Percentiles rank a stretch among this genome's conserved stretches.
phyloP scores from a whole-genome alignment of 2,797 vertebrate genomes.

The Crotalus adamanteus region DNA sequence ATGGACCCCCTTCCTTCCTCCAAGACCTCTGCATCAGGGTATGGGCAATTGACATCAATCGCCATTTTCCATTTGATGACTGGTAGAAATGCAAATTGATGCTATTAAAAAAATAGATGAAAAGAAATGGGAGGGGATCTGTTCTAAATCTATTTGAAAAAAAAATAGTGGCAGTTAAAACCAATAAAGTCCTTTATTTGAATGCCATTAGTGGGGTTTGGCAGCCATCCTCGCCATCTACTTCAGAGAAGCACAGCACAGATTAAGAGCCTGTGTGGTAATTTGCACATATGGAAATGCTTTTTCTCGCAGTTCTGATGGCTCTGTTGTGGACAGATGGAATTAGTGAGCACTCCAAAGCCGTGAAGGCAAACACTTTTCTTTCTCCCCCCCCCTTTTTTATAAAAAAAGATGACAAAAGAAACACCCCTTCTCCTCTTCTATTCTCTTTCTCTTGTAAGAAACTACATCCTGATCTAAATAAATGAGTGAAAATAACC shows the following conservation, averaged over 20 bases:
- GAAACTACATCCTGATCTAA: slow-evolving; percentile 59
- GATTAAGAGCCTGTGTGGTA: slow-evolving; percentile 87
- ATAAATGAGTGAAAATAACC: slow-evolving; percentile 57
- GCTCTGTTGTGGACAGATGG: slow-evolving; percentile 98
- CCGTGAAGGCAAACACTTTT: slow-evolving; percentile 94
- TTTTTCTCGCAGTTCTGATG: slow-evolving; percentile 86
- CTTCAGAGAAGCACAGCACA: slow-evolving; percentile 82
- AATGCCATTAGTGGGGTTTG: slow-evolving; percentile 86
- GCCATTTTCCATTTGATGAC: slow-evolving; percentile 41
- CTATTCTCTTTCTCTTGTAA: slow-evolving; percentile 22
- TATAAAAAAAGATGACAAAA: slow-evolving; percentile 25
- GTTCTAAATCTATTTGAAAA: slow-evolving; percentile 42
- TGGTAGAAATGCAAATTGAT: slow-evolving; percentile 46
- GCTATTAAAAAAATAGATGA: slow-evolving; percentile 37
- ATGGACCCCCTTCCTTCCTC: neutral
- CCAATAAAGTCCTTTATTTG: slow-evolving; percentile 78
- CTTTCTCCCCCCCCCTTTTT: neutral
- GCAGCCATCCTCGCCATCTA: slow-evolving; percentile 78
- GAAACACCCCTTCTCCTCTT: neutral
- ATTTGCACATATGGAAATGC: slow-evolving; percentile 99
- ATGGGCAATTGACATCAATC: slow-evolving; percentile 19
- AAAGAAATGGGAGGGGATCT: neutral
- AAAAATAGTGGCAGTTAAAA: slow-evolving; percentile 65
- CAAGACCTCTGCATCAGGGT: neutral
- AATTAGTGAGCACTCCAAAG: slow-evolving; percentile 93